phyloP scores from a whole-genome alignment of 2,888 invertebrate genomes.

The Muschampia plurimacula region DNA sequence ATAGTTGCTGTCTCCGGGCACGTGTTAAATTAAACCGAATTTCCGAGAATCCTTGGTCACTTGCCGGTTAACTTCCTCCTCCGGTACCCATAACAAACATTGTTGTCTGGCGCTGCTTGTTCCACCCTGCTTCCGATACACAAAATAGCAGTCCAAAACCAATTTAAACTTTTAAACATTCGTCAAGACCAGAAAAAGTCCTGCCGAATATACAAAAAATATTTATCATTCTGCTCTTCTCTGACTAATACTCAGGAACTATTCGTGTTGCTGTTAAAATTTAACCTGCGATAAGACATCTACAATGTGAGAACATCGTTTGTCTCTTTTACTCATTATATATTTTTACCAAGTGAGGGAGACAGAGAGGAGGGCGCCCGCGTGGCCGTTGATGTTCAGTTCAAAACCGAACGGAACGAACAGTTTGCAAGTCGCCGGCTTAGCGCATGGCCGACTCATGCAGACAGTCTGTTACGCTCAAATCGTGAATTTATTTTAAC shows the following conservation, averaged over 20 bases:
- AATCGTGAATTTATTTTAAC: conserved; percentile 72
- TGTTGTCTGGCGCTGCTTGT: conserved; percentile 52
- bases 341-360: conserved; percentile 67
- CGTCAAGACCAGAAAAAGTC: conserved; percentile 69
- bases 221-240: conserved; percentile 73
- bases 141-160: conserved; percentile 73
- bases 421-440: conserved; percentile 85
- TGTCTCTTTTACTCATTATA: conserved; percentile 65
- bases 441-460: conserved; percentile 75
- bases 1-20: conserved; percentile 28
- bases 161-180: conserved; percentile 60
- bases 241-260: conserved; percentile 76
- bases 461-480: conserved; percentile 77
- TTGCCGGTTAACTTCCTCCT: conserved; percentile 59
- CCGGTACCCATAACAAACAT: conserved; percentile 47
- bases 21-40: conserved; percentile 53
- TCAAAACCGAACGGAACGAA: conserved; percentile 77
- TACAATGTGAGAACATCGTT: conserved; percentile 59
- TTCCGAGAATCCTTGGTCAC: conserved; percentile 64
- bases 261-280: conserved; percentile 76
- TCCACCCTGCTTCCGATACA: conserved; percentile 49
- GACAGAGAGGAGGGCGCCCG: conserved; percentile 78
- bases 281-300: conserved; percentile 81
- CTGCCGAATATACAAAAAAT: conserved; percentile 79
- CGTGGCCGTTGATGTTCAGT: conserved; percentile 79